phyloP scores from a whole-genome alignment of 2,113 vertebrate genomes.

The Malurus cyaneus region DNA sequence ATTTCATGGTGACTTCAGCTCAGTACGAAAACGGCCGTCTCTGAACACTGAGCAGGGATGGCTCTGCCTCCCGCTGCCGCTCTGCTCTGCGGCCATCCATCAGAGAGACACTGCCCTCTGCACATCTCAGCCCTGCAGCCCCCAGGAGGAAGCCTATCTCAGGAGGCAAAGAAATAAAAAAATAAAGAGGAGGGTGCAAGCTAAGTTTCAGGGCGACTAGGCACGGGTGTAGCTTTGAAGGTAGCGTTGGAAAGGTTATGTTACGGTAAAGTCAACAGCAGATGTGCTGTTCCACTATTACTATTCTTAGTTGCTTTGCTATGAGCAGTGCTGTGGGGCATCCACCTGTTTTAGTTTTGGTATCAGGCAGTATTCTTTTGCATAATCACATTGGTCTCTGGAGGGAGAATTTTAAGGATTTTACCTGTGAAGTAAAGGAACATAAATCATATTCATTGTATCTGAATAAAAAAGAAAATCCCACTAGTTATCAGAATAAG shows the following conservation, averaged over 20 bases:
- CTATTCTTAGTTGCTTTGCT: constrained; percentile 47
- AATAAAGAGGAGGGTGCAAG: neutral
- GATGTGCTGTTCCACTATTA: constrained; percentile 30
- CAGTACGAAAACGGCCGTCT: neutral
- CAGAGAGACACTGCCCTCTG: neutral
- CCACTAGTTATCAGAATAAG: neutral
- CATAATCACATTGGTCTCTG: neutral
- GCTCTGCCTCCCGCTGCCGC: neutral
- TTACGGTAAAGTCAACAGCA: constrained; percentile 34
- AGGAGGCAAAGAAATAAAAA: neutral
- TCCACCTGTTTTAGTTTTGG: constrained; percentile 49
- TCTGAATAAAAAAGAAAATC: neutral
- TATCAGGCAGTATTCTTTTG: constrained; percentile 26
- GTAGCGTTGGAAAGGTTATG: neutral
- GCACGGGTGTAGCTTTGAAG: neutral
- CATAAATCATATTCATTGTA: neutral
- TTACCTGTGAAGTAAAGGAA: neutral
- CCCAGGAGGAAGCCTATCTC: neutral
- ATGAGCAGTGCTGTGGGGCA: constrained; percentile 43
- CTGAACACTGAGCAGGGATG: neutral
- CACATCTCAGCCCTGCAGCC: neutral
- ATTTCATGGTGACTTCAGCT: constrained; percentile 10
- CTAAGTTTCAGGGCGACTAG: neutral
- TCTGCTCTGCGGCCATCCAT: neutral
- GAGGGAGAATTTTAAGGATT: constrained; percentile 11